phyloP scores from a whole-genome alignment of 2,888 invertebrate species.

The Zhuqinia jingwanae region DNA sequence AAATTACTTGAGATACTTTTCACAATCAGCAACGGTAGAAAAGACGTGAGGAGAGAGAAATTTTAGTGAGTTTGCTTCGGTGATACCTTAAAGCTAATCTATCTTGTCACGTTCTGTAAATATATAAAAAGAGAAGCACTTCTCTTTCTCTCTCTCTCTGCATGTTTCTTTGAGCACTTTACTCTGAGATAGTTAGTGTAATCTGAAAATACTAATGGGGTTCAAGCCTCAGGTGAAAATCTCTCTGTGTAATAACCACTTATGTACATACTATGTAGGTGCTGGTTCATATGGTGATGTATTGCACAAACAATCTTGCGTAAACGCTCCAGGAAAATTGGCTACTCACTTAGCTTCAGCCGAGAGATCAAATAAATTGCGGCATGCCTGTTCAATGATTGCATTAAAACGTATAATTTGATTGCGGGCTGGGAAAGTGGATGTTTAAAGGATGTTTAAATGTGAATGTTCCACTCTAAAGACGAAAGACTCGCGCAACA shows the following conservation, averaged over 20 bases:
- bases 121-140: not conserved
- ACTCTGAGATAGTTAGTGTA: too few relatives aligned
- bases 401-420: not conserved
- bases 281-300: too few relatives aligned
- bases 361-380: slow-evolving; percentile 23
- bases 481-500: not conserved
- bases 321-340: not conserved
- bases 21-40: not conserved
- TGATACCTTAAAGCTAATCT: slow-evolving; percentile 28
- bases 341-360: not conserved
- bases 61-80: slow-evolving; percentile 15
- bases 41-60: not conserved
- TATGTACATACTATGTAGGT: too few relatives aligned
- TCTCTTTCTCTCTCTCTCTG: not conserved
- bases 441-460: too few relatives aligned
- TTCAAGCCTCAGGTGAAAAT: too few relatives aligned
- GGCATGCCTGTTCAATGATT: not conserved
- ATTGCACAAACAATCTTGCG: too few relatives aligned
- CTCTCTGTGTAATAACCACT: too few relatives aligned
- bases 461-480: too few relatives aligned
- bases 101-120: slow-evolving; percentile 25
- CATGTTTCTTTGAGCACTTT: not conserved
- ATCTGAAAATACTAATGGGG: too few relatives aligned
- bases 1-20: slow-evolving; percentile 2
- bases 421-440: not conserved